These are phyloP conservation scores for Sebastolobus altivelis DNA, from an alignment of 2,797 vertebrate species.

Conservation along the genomic window DNA sequence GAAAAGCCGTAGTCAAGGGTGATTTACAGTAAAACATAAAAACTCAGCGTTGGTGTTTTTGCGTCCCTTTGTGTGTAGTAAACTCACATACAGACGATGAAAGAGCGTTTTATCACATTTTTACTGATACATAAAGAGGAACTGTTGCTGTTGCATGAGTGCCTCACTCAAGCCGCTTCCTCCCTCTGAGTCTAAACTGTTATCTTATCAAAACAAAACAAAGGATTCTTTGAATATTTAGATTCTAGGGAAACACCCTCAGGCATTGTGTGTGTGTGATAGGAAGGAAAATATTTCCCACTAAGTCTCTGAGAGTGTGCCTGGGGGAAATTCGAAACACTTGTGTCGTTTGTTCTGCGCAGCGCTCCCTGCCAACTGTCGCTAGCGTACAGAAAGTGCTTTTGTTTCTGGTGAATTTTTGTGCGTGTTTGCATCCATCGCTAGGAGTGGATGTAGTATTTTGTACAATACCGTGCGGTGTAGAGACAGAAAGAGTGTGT, in stretches of 20 bases:
- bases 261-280: slow-evolving; percentile 63
- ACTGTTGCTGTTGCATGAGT: slow-evolving; percentile 54
- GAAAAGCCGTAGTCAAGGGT: slow-evolving; percentile 7
- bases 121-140: slow-evolving; percentile 43
- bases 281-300: slow-evolving; percentile 75
- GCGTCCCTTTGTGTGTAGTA: slow-evolving; percentile 15
- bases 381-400: slow-evolving; percentile 39
- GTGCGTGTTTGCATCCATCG: slow-evolving; percentile 17
- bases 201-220: slow-evolving; percentile 79
- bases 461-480: slow-evolving; percentile 6
- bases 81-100: slow-evolving; percentile 22
- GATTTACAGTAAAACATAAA: slow-evolving; percentile 15
- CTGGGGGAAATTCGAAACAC: slow-evolving; percentile 65
- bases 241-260: slow-evolving; percentile 70
- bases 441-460: not conserved
- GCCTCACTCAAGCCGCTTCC: slow-evolving; percentile 42
- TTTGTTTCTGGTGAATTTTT: slow-evolving; percentile 55
- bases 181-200: slow-evolving; percentile 63
- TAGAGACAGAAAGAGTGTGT: slow-evolving; percentile 20
- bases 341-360: slow-evolving; percentile 59
- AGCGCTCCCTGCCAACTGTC: slow-evolving; percentile 59
- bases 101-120: slow-evolving; percentile 24
- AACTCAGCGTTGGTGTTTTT: not conserved
- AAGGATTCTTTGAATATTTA: slow-evolving; percentile 77
- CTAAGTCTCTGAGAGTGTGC: slow-evolving; percentile 54